A percentile compares a stretch with the other conserved stretches of the same genome.
These are phyloP conservation scores for Scolopax bukidnonensis DNA, from an alignment of 2,797 vertebrate species.

Conservation along the genomic window DNA sequence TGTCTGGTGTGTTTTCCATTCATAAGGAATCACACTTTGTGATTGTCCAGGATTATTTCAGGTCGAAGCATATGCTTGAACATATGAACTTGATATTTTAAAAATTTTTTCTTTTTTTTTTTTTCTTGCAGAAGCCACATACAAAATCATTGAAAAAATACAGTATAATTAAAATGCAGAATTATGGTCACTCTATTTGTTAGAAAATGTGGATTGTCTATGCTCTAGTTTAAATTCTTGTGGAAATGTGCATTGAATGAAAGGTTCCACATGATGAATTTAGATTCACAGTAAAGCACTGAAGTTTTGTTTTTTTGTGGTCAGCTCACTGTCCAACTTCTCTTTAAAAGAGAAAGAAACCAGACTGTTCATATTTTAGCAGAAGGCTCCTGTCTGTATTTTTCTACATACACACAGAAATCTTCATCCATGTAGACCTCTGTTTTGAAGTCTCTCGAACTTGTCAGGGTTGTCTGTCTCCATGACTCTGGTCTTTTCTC, in stretches of 20 bases:
- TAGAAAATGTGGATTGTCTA: not conserved
- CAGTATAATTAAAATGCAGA: not conserved
- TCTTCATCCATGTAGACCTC: not conserved
- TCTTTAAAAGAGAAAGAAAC: not conserved
- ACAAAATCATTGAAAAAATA: not conserved
- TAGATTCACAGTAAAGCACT: not conserved
- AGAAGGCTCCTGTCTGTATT: not conserved
- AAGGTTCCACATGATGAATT: conserved; percentile 1
- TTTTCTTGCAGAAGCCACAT: not conserved
- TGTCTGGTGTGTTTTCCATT: not conserved
- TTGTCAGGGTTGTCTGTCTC: not conserved
- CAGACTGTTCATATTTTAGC: conserved; percentile 3
- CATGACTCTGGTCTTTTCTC: not conserved
- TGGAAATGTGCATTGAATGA: not conserved
- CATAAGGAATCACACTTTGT: not conserved
- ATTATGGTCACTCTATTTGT: not conserved
- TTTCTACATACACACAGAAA: not conserved
- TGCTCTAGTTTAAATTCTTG: not conserved
- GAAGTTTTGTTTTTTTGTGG: not conserved
- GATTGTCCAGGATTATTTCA: not conserved
- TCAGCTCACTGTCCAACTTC: not conserved
- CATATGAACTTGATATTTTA: not conserved
- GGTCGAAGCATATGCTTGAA: not conserved
- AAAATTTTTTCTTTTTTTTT: not conserved
- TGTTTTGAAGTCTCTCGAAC: not conserved